A percentile compares a stretch with the other conserved stretches of the same genome.
phyloP scores from a whole-genome alignment of 2,113 vertebrate genomes.

The Psittacula cyanocephala region DNA sequence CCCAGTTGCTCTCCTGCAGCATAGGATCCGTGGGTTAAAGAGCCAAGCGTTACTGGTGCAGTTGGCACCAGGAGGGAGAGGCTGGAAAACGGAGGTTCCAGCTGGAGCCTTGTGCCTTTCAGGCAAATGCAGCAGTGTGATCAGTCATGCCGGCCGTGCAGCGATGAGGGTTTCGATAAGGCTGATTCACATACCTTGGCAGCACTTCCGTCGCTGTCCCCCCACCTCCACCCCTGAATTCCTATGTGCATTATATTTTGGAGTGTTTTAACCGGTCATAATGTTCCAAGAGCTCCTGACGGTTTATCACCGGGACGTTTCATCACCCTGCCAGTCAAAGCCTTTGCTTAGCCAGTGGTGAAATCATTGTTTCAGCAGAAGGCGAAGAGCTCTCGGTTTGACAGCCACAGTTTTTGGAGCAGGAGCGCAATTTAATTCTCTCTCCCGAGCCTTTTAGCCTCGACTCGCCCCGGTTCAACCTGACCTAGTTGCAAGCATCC shows the following conservation, averaged over 20 bases:
- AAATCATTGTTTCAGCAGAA: not conserved
- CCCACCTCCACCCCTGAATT: not conserved
- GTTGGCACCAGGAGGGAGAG: not conserved
- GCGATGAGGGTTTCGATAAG: not conserved
- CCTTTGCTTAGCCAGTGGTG: not conserved
- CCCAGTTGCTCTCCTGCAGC: not conserved
- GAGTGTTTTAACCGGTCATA: not conserved
- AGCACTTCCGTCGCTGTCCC: not conserved
- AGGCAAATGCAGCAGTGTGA: not conserved
- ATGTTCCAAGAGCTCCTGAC: not conserved
- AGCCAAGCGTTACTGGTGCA: not conserved
- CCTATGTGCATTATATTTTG: not conserved
- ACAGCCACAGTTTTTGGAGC: not conserved
- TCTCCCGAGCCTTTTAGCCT: conserved; percentile 54
- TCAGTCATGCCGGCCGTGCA: not conserved
- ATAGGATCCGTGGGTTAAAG: not conserved
- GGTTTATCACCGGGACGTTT: not conserved
- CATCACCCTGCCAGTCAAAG: not conserved
- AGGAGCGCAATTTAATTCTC: conserved; percentile 18
- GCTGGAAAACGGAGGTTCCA: not conserved
- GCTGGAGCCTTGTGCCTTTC: not conserved
- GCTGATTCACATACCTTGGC: conserved; percentile 8
- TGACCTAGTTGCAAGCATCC: conserved; percentile 65
- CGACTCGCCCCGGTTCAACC: not conserved
- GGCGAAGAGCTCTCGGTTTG: not conserved